Conservation (phyloP, 2,113 vertebrate species). For the Vombatus ursinus region DNA sequence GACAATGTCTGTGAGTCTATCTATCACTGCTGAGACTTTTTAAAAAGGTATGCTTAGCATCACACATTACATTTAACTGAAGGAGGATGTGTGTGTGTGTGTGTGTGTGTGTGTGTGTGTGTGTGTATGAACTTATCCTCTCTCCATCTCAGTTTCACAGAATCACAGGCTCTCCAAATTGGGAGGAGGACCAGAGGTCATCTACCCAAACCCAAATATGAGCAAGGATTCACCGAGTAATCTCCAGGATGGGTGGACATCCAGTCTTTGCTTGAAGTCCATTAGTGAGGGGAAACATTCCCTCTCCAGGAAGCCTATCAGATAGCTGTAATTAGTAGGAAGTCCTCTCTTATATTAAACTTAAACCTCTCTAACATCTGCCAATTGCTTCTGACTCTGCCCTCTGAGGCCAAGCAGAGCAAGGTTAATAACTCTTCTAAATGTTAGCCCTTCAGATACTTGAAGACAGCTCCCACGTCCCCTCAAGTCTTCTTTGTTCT, state of each 20-base stretch:
- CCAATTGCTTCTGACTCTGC: neutral
- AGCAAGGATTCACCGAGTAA: neutral
- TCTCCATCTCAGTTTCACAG: neutral
- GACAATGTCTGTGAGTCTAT: neutral
- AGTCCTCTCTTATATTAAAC: neutral
- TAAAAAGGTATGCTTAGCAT: neutral
- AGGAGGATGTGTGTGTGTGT: too few relatives aligned
- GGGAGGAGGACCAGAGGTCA: neutral
- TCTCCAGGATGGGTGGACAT: neutral
- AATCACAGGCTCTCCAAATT: neutral
- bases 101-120: too few relatives aligned
- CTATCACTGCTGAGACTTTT: neutral
- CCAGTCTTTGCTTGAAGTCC: neutral
- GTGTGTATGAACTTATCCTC: neutral
- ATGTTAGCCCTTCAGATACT: neutral
- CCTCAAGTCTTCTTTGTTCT: neutral
- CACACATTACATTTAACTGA: neutral
- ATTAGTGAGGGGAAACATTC: neutral
- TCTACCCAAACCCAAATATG: neutral
- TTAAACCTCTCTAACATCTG: neutral
- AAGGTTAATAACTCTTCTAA: neutral
- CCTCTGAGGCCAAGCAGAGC: neutral
- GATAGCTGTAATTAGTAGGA: neutral
- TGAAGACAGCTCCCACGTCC: neutral
- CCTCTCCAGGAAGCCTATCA: neutral